A percentile compares a stretch with the other conserved stretches of the same genome.
phyloP scores from a whole-genome alignment of 2,113 vertebrate species.

The Meleagris gallopavo region DNA sequence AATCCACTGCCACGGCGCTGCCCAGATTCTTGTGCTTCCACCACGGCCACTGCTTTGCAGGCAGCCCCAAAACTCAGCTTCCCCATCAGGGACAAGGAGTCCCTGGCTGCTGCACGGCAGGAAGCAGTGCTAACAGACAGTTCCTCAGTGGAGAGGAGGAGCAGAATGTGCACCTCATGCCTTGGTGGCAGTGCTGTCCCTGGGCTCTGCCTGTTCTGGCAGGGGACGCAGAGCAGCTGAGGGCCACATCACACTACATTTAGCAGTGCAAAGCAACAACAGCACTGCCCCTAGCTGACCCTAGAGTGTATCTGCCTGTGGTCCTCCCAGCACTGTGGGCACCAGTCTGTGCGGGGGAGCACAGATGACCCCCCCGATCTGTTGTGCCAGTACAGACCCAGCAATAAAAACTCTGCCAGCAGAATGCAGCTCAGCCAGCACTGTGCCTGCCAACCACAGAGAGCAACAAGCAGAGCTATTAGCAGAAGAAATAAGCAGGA shows the following conservation, averaged over 20 bases:
- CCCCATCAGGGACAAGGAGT: neutral
- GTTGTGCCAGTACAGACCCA: neutral
- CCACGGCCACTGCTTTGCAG: fast-evolving
- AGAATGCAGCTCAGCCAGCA: neutral
- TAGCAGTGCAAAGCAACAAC: neutral
- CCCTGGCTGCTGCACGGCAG: neutral
- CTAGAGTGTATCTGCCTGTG: neutral
- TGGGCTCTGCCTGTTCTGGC: neutral
- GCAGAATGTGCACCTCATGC: neutral
- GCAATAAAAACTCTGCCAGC: neutral
- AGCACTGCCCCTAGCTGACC: neutral
- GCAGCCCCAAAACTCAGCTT: neutral
- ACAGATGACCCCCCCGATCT: neutral
- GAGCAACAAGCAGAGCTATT: neutral
- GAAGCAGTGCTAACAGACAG: neutral
- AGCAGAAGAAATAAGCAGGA: slow-evolving; percentile 4
- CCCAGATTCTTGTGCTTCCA: fast-evolving
- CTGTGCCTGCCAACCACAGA: neutral
- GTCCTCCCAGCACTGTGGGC: fast-evolving
- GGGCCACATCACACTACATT: neutral
- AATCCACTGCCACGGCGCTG: neutral
- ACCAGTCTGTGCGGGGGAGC: neutral
- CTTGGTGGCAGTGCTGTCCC: neutral
- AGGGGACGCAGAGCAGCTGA: neutral
- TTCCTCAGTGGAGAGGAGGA: neutral